Conservation (phyloP, 2,797 vertebrate species). For the Gallinago solitaria region DNA sequence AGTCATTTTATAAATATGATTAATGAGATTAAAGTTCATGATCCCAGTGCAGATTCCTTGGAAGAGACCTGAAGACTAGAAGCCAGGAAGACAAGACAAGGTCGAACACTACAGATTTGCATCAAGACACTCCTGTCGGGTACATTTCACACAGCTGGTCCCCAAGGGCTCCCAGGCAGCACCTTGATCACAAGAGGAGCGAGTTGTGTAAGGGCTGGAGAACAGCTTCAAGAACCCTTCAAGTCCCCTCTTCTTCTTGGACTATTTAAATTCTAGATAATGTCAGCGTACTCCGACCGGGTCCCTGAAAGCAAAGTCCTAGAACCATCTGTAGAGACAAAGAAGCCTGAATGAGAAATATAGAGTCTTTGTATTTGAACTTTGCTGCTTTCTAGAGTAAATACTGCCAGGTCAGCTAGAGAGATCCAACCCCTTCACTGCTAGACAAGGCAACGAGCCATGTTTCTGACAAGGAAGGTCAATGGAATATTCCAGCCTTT, state of each 20-base stretch:
- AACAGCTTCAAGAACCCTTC: not conserved
- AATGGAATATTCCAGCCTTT: not conserved
- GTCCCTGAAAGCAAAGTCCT: not conserved
- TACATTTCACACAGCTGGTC: not conserved
- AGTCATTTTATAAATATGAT: not conserved
- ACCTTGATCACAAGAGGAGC: rapidly evolving
- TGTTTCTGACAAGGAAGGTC: not conserved
- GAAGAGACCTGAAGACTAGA: not conserved
- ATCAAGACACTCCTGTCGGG: not conserved
- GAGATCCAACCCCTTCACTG: not conserved
- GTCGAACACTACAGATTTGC: not conserved
- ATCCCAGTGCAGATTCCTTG: not conserved
- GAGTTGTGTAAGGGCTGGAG: not conserved
- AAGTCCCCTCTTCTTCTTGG: not conserved
- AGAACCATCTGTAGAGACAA: not conserved
- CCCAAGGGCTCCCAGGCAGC: not conserved
- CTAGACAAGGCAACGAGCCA: not conserved
- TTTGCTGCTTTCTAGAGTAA: not conserved
- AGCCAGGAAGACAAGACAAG: not conserved
- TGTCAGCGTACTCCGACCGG: not conserved
- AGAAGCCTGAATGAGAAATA: not conserved
- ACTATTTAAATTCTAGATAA: not conserved
- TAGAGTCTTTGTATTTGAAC: not conserved
- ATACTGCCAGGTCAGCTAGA: not conserved
- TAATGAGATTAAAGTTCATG: not conserved